Evolutionary conservation across 1,140 invertebrate species (phyloP).

Genomic region (Nasonia giraulti): DNA sequence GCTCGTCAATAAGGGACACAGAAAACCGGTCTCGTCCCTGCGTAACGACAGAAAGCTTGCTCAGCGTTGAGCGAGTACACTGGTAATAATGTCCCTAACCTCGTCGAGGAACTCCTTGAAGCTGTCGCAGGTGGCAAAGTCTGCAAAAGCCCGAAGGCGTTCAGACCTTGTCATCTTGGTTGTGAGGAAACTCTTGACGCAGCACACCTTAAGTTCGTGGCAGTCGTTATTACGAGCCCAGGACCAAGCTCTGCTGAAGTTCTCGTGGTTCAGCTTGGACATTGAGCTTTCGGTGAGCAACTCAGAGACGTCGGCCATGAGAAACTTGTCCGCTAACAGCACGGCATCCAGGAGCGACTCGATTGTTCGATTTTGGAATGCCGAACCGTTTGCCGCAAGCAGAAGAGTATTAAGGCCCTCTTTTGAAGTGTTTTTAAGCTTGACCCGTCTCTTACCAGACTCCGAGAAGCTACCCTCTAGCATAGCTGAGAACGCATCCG

Average conservation of each 20-base stretch:
- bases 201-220: conserved; percentile 63
- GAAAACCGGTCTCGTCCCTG: background rate
- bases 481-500: conserved; percentile 80
- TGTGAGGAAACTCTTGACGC: conserved; percentile 69
- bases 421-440: conserved; percentile 76
- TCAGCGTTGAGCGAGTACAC: conserved; percentile 41
- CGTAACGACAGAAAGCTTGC: background rate
- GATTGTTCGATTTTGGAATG: conserved; percentile 71
- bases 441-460: conserved; percentile 76
- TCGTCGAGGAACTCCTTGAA: conserved; percentile 69
- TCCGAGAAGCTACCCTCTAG: conserved; percentile 81
- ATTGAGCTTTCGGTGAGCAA: conserved; percentile 71
- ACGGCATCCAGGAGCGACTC: conserved; percentile 79
- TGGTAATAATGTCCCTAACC: conserved; percentile 61
- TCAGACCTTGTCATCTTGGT: conserved; percentile 63
- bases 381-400: conserved; percentile 71
- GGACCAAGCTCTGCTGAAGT: conserved; percentile 68
- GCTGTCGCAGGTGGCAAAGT: conserved; percentile 59
- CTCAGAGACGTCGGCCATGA: conserved; percentile 77
- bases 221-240: conserved; percentile 69
- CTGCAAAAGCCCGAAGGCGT: conserved; percentile 63
- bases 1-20: no score
- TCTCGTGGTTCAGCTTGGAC: conserved; percentile 65
- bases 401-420: conserved; percentile 75
- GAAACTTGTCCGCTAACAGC: conserved; percentile 79